Evolutionary conservation across 2,888 invertebrate species (phyloP).

Genomic region (Tetheella fluctuosa): DNA sequence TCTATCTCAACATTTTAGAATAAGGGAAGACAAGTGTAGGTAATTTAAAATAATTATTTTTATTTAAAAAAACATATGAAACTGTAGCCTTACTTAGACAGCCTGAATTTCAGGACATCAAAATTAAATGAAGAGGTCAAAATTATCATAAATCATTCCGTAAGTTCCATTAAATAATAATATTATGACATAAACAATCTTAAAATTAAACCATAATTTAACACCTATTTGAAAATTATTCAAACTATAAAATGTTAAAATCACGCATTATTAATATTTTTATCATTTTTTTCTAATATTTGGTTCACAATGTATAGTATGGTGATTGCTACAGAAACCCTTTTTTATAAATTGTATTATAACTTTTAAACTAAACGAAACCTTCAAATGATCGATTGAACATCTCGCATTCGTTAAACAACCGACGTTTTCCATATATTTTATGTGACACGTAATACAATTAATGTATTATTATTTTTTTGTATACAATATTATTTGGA

Average conservation of each 20-base stretch:
- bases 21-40: neutral
- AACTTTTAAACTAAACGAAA: neutral
- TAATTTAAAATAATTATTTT: neutral
- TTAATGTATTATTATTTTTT: constrained; percentile 24
- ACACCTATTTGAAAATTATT: no score
- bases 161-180: no score
- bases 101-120: no score
- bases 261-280: constrained; percentile 22
- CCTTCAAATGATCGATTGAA: neutral
- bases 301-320: neutral
- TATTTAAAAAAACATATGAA: no score
- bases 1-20: no score
- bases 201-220: no score
- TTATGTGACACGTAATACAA: constrained; percentile 36
- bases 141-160: no score
- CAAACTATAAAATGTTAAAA: no score
- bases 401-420: constrained; percentile 33
- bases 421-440: constrained; percentile 20
- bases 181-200: no score
- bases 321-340: neutral
- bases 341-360: neutral
- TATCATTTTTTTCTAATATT: neutral
- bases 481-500: constrained; percentile 44
- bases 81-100: no score
- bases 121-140: no score